These are phyloP conservation scores for Protodeltote pygarga DNA, from an alignment of 2,888 invertebrate genomes.

Conservation along the genomic window DNA sequence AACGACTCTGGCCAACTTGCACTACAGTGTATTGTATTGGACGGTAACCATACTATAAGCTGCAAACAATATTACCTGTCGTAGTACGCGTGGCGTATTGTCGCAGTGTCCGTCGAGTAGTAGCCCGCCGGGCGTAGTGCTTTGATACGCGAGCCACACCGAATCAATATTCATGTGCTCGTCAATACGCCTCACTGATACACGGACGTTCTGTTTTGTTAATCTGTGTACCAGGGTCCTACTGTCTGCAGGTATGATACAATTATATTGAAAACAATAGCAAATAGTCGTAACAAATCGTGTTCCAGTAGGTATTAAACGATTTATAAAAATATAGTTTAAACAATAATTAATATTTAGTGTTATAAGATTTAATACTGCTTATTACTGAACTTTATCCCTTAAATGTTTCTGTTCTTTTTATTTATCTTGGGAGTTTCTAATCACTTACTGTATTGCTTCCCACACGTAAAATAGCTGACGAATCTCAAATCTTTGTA, in stretches of 20 bases:
- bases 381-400: too few relatives aligned
- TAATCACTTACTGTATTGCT: conserved; percentile 51
- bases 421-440: too few relatives aligned
- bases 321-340: too few relatives aligned
- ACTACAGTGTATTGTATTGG: too few relatives aligned
- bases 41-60: neutral
- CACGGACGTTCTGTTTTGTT: conserved; percentile 46
- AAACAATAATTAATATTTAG: too few relatives aligned
- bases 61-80: conserved; percentile 48
- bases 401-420: too few relatives aligned
- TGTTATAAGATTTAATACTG: too few relatives aligned
- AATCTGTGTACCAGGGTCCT: conserved; percentile 39
- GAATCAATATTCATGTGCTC: conserved; percentile 22
- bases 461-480: conserved; percentile 63
- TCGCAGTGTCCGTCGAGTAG: conserved; percentile 62
- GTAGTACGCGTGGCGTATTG: conserved; percentile 43
- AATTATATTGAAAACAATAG: neutral
- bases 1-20: too few relatives aligned
- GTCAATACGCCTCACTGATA: conserved; percentile 50
- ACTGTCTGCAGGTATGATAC: conserved; percentile 38
- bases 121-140: conserved; percentile 58
- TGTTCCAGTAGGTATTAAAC: neutral
- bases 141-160: conserved; percentile 47
- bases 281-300: neutral
- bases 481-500: conserved; percentile 56